Base-by-base conservation (phyloP, 1,140 invertebrate genomes). In the Rhopalosiphum maidis region DNA sequence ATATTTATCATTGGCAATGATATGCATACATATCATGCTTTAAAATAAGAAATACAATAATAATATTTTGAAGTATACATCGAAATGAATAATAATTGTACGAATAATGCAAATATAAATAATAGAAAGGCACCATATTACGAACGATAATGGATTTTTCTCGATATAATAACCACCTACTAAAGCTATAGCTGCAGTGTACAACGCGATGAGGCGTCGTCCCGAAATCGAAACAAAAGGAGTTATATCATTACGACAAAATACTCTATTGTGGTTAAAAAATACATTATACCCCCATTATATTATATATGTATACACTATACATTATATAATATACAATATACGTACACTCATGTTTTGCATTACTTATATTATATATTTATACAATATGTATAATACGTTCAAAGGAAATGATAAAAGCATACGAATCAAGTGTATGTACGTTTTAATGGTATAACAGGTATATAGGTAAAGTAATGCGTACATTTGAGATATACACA, bases 261-360 rank as follows among this genome's bases (percentile, higher is more conserved):
- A 77, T 77, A 77, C 15, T 77, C 60, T n/a, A 77, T 77, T 77
- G 60, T 77, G 55, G 60, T 77, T 77, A n/a, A 77, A 77, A 77
- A 77, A 77, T 30, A n/a, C n/a, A 77, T 77, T 77, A 77, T 77
- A 68, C 60, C 15, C 18, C 60, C n/a, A n/a, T 77, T 77, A n/a
- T 68, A n/a, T 68, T 60, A 55, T 22, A 60, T n/a, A 68, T 4
- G 15, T 18, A 5, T 18, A 77, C 5, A n/a, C 0, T 30, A 11
- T 30, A 15, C 30, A n/a, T 9, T 60, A 30, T 9, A 46, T 11
- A 46, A 7, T 46, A 55, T 30, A 60, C 8, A 30, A 60, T 30
- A 60, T 60, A 18, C 48, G 55, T 25, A 60, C 25, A 60, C 25
- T 60, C 55, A 30, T 60, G 55, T 60, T 30, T 60, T 60, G 55